These are phyloP conservation scores for Sitobion miscanthi DNA, from an alignment of 1,140 invertebrate genomes.

Conservation along the genomic window DNA sequence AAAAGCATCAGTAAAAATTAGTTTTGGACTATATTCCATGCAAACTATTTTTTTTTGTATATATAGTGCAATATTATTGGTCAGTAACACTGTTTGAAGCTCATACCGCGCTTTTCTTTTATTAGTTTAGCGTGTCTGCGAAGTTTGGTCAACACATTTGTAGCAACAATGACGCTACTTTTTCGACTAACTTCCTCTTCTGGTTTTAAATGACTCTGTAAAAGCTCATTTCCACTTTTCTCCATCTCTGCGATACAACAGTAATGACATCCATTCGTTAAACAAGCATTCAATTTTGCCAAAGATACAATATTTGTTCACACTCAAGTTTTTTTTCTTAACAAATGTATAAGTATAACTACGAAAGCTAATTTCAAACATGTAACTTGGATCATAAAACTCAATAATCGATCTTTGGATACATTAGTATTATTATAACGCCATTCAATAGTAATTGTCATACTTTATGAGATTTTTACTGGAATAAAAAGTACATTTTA, in stretches of 20 bases:
- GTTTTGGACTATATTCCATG: conserved; percentile 33
- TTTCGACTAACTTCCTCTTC: conserved; percentile 56
- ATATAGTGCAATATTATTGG: conserved; percentile 53
- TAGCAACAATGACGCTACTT: conserved; percentile 54
- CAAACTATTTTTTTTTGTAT: conserved; percentile 36
- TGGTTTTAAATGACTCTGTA: conserved; percentile 55
- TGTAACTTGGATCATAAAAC: neutral
- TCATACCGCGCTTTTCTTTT: conserved; percentile 56
- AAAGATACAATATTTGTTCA: conserved; percentile 47
- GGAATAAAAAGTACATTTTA: neutral
- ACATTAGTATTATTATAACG: neutral
- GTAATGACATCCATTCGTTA: conserved; percentile 53
- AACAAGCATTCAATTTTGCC: conserved; percentile 45
- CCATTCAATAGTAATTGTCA: conserved; percentile 29
- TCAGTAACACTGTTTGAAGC: conserved; percentile 50
- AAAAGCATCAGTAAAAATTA: conserved; percentile 41
- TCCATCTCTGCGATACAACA: conserved; percentile 55
- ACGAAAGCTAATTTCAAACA: conserved; percentile 32
- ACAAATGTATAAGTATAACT: neutral
- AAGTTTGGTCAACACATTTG: conserved; percentile 55
- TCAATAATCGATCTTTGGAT: neutral
- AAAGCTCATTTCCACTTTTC: conserved; percentile 54
- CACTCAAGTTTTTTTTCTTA: conserved; percentile 36
- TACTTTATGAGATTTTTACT: conserved; percentile 36
- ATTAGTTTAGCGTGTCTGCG: conserved; percentile 56